Conservation (phyloP, 2,113 vertebrate species). For the Osmerus mordax region DNA sequence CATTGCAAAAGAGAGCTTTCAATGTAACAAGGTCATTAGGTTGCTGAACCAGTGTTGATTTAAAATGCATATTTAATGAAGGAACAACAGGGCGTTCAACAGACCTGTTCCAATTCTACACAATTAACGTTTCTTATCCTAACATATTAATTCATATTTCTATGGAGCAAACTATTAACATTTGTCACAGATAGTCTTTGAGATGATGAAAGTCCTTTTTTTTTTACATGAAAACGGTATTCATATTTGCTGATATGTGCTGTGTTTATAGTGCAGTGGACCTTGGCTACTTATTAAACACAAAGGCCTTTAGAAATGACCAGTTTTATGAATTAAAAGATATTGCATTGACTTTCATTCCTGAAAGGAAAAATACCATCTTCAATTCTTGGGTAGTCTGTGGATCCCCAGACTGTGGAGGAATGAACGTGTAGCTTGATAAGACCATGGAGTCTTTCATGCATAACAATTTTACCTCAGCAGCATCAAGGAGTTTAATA, state of each 20-base stretch:
- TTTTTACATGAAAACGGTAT: not conserved
- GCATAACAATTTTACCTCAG: not conserved
- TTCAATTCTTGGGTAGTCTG: not conserved
- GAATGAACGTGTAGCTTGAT: not conserved
- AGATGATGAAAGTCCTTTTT: not conserved
- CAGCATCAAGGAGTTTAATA: slow-evolving; percentile 8
- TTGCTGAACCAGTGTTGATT: slow-evolving; percentile 15
- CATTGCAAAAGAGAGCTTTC: too few species aligned
- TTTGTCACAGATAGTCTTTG: not conserved
- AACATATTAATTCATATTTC: not conserved
- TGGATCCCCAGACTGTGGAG: not conserved
- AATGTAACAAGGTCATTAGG: not conserved
- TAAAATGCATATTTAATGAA: slow-evolving; percentile 18
- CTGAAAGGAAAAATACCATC: not conserved
- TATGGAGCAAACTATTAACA: not conserved
- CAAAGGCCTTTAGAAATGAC: too few species aligned
- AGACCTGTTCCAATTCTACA: slow-evolving; percentile 7
- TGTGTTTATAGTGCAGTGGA: too few species aligned
- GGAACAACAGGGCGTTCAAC: slow-evolving; percentile 20
- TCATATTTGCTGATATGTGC: too few species aligned
- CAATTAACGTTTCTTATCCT: not conserved
- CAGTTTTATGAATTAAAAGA: not conserved
- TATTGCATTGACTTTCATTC: not conserved
- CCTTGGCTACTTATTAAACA: too few species aligned
- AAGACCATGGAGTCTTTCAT: not conserved